Conservation (phyloP, 2,888 invertebrate genomes). For the Galerucella pusilla region DNA sequence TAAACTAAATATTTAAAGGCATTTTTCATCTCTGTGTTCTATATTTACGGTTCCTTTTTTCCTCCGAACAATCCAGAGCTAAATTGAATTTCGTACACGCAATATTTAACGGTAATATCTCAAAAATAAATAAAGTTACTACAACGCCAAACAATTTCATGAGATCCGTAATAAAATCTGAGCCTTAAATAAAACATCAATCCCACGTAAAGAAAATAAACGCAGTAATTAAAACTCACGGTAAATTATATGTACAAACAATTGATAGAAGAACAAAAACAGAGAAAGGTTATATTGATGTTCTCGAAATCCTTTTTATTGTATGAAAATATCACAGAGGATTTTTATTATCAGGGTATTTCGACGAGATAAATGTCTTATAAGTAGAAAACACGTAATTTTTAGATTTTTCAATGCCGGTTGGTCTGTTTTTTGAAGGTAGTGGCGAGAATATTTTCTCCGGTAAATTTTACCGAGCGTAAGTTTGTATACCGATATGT, state of each 20-base stretch:
- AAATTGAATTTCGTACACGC: background rate
- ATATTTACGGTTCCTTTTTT: background rate
- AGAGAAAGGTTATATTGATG: background rate
- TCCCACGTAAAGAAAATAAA: background rate
- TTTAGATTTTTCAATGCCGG: background rate
- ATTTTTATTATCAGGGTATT: background rate
- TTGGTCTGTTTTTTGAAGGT: no score
- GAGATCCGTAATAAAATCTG: background rate
- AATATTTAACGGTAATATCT: background rate
- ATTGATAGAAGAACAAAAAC: background rate
- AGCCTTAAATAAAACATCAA: background rate
- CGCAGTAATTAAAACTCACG: background rate
- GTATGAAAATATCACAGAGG: background rate
- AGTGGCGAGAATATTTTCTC: no score
- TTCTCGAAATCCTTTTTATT: background rate
- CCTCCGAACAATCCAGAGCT: background rate
- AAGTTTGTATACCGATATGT: no score
- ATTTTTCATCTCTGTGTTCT: background rate
- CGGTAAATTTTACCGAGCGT: no score
- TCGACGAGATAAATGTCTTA: background rate
- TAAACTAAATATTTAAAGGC: background rate
- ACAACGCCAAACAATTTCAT: background rate
- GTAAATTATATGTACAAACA: background rate
- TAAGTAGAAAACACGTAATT: background rate
- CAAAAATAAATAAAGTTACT: background rate